Evolutionary conservation across 1,140 invertebrate genomes (phyloP).

Genomic region (Drosophila pseudoobscura): DNA sequence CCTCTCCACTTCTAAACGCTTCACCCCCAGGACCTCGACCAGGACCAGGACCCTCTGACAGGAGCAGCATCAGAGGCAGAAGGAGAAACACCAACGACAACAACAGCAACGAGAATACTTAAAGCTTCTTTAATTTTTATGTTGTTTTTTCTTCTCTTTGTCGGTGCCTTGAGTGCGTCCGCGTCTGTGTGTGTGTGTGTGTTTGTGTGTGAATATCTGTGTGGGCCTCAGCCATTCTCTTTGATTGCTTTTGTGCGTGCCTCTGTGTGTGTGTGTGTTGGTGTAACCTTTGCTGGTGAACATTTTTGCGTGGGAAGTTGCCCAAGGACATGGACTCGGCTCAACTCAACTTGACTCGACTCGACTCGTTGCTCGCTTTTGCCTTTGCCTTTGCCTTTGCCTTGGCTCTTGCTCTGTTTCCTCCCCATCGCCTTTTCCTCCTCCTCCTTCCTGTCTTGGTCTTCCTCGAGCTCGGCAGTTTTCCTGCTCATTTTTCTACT

Average conservation of each 20-base stretch:
- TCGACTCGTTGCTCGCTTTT: slow-evolving; percentile 53
- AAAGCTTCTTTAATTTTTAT: slow-evolving; percentile 82
- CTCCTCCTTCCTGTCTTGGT: slow-evolving; percentile 6
- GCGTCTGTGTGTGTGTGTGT: slow-evolving; percentile 25
- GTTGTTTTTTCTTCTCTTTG: slow-evolving; percentile 80
- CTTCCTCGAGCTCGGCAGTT: slow-evolving; percentile 3
- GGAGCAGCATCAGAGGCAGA: slow-evolving; percentile 12
- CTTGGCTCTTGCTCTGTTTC: slow-evolving; percentile 20
- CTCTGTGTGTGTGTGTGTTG: slow-evolving; percentile 43
- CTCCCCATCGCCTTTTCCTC: slow-evolving; percentile 7
- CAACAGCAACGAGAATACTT: slow-evolving; percentile 63
- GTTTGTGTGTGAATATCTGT: slow-evolving; percentile 25
- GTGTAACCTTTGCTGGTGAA: slow-evolving; percentile 74
- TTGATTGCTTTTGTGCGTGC: slow-evolving; percentile 64
- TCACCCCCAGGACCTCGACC: background rate
- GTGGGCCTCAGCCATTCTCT: slow-evolving; percentile 65
- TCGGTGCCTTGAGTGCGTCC: slow-evolving; percentile 38
- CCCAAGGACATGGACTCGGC: slow-evolving; percentile 81
- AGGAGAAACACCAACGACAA: slow-evolving; percentile 24
- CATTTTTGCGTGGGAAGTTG: slow-evolving; percentile 80
- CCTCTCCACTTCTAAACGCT: background rate
- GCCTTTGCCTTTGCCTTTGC: slow-evolving; percentile 5
- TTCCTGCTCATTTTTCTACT: slow-evolving; percentile 38
- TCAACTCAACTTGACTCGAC: slow-evolving; percentile 55
- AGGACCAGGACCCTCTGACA: background rate